Evolutionary conservation across 2,888 invertebrate species (phyloP).

Genomic region (Eilema sororculum): DNA sequence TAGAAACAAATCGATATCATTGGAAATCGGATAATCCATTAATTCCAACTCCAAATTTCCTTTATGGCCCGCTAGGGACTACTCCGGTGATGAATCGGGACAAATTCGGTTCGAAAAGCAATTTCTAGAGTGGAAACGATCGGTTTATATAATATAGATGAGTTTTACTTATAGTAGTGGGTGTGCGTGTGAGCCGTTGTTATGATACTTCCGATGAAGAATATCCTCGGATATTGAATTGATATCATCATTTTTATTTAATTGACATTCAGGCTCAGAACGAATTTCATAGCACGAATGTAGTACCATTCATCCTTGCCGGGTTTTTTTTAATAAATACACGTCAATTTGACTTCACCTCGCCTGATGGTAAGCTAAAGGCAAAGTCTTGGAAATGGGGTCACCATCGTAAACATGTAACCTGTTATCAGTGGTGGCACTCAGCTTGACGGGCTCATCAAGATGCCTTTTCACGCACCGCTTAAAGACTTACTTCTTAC

Average conservation of each 20-base stretch:
- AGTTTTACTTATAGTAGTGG: conserved; percentile 8
- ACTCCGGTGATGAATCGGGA: conserved; percentile 51
- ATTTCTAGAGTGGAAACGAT: conserved; percentile 46
- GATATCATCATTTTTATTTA: not conserved
- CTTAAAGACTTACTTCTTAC: no score
- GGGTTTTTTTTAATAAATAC: no score
- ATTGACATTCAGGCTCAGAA: not conserved
- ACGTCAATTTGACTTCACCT: no score
- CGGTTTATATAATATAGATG: conserved; percentile 29
- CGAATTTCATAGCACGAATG: no score
- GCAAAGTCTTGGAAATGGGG: no score
- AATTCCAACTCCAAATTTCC: conserved; percentile 52
- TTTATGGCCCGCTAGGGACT: conserved; percentile 49
- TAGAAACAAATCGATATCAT: conserved; percentile 52
- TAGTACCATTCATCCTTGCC: no score
- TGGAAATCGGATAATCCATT: conserved; percentile 55
- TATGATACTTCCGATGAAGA: not conserved
- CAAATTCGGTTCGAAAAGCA: conserved; percentile 53
- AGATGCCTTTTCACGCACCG: no score
- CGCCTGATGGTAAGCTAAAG: no score
- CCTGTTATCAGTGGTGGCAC: no score
- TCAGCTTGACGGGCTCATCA: no score
- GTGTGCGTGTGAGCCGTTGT: not conserved
- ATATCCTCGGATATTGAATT: no score
- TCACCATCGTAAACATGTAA: no score